phyloP scores from a whole-genome alignment of 1,140 invertebrate species.

The Drosophila guanche region DNA sequence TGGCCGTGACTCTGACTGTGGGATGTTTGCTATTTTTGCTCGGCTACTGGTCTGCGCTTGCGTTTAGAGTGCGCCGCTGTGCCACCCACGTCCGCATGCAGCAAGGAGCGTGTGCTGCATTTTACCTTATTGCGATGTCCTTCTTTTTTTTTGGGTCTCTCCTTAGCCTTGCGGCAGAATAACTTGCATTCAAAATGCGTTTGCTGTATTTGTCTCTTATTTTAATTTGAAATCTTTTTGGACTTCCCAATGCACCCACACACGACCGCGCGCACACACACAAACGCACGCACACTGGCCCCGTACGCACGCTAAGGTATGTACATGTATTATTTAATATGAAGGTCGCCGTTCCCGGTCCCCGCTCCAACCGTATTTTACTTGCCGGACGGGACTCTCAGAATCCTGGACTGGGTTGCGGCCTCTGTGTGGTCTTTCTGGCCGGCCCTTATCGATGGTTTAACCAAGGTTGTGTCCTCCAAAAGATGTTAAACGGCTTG shows the following conservation, averaged over 20 bases:
- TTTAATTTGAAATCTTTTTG: slow-evolving; percentile 5
- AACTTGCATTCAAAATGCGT: background rate
- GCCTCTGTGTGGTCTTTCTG: too few species aligned
- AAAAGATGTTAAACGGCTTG: too few species aligned
- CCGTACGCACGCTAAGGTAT: slow-evolving; percentile 23
- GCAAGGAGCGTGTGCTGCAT: too few species aligned
- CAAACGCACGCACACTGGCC: slow-evolving; percentile 4
- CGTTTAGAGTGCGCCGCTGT: too few species aligned
- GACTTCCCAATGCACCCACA: slow-evolving; percentile 39
- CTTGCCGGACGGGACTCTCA: too few species aligned
- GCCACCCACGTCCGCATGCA: too few species aligned
- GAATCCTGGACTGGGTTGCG: too few species aligned
- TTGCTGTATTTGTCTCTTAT: background rate
- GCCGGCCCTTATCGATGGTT: too few species aligned
- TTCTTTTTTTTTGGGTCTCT: background rate
- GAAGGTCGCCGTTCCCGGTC: slow-evolving; percentile 32
- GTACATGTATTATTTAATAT: slow-evolving; percentile 42
- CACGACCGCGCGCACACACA: slow-evolving; percentile 12
- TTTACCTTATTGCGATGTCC: background rate
- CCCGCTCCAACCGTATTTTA: background rate
- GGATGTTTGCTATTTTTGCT: too few species aligned
- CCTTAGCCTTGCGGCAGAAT: background rate
- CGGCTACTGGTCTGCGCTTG: too few species aligned
- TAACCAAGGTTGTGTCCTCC: too few species aligned
- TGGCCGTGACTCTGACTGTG: too few species aligned